Base-by-base conservation (phyloP, 2,888 invertebrate species). In the Galerucella pusilla region DNA sequence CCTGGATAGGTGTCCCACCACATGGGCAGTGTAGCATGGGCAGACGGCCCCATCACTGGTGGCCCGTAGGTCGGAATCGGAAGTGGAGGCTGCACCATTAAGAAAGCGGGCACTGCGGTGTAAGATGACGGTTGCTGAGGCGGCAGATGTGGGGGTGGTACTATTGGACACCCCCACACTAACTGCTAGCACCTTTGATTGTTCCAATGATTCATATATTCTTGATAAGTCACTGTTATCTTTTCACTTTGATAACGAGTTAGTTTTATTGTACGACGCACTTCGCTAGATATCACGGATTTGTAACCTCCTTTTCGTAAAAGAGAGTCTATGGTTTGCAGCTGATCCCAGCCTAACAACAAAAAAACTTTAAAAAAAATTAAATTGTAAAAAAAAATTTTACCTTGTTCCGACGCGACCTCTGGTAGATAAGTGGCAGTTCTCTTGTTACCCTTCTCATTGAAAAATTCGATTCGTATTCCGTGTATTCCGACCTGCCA, bases 391-490 rank as follows among this genome's bases (percentile, higher is more conserved):
- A n/a, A 42, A 35, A 52, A 68, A 45, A 71, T 9, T 52, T 77
- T 87, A 96, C 98, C 99, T 94, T 99, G 99, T 88, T 99, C 99
- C 71, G 94, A 93, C 81, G 99, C 98, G 82, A 99, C 98, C 90
- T 99, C 97, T 71, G 99, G 99, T 88, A 99, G 91, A 89, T 98
- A 99, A 80, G 99, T 99, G 85, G 99, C 99, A 80, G 97, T 98
- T 85, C 97, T 93, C 87, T 96, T 97, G 84, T 94, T 93, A 79
- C 98, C 95, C 85, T 97, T 93, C 86, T 98, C 98, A 87, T 95
- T 97, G 80, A 94, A 89, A 87, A 99, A 99, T 89, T 99, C 98
- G 83, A 99, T 99, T 72, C 99, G 92, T 85, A 99, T 99, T 75
- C 99, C 99, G 88, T 99, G 99, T 73, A 94, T 92, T 67, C 98